A percentile compares a stretch with the other conserved stretches of the same genome.
Conservation (phyloP, 2,113 vertebrate genomes). For the Poicephalus gulielmi region DNA sequence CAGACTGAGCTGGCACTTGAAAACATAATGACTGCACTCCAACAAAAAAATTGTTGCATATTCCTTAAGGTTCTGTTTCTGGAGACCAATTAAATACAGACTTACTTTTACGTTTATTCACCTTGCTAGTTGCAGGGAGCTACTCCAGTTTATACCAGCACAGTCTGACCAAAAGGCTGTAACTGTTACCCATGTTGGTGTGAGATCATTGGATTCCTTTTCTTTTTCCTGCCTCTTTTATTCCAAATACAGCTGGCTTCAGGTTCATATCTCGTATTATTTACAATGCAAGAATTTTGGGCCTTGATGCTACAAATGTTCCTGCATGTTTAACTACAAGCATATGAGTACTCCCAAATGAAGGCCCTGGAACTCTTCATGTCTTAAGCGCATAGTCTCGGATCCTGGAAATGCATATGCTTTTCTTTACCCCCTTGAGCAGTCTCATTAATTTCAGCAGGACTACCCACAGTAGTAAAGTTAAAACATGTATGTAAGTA, state of each 20-base stretch:
- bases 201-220: slow-evolving; percentile 18
- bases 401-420: slow-evolving; percentile 46
- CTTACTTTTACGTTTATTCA: background rate
- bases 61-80: background rate
- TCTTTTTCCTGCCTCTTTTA: background rate
- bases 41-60: background rate
- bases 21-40: background rate
- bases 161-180: background rate
- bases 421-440: slow-evolving; percentile 59
- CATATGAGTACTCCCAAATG: slow-evolving; percentile 49
- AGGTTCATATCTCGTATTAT: slow-evolving; percentile 40
- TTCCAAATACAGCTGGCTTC: slow-evolving; percentile 44
- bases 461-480: slow-evolving; percentile 63
- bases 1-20: background rate
- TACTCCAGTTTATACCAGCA: background rate
- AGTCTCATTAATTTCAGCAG: slow-evolving; percentile 61
- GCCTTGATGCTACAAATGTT: slow-evolving; percentile 39
- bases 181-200: background rate
- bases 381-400: slow-evolving; percentile 2
- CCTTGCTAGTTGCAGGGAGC: background rate
- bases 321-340: slow-evolving; percentile 51
- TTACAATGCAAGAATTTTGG: slow-evolving; percentile 42
- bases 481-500: slow-evolving; percentile 51
- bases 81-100: background rate
- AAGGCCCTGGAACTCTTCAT: slow-evolving; percentile 58